Conservation (phyloP, 2,888 invertebrate genomes). For the Drosophila neonasuta region DNA sequence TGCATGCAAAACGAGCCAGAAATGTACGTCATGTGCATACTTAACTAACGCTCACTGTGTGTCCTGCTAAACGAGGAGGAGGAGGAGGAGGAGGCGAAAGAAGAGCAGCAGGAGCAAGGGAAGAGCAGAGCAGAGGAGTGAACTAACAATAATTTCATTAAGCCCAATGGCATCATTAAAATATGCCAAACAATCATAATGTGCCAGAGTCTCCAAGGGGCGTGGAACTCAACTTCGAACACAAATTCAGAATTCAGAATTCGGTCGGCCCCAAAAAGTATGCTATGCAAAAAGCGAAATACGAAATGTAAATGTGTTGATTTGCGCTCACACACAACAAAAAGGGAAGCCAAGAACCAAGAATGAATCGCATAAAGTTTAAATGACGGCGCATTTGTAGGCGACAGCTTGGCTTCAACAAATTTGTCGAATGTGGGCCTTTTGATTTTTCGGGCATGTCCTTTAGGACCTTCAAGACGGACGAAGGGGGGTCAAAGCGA, state of each 20-base stretch:
- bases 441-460: constrained; percentile 33
- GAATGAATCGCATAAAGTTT: constrained; percentile 31
- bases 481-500: background rate
- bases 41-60: constrained; percentile 39
- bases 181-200: constrained; percentile 75
- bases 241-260: background rate
- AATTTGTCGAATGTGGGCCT: constrained; percentile 25
- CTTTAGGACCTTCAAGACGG: background rate
- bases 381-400: constrained; percentile 51
- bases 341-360: background rate
- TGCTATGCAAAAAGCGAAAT: constrained; percentile 31
- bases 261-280: constrained; percentile 42
- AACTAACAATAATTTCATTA: constrained; percentile 77
- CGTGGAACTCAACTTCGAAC: constrained; percentile 5
- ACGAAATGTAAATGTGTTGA: constrained; percentile 57
- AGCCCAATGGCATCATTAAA: constrained; percentile 78
- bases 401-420: constrained; percentile 63
- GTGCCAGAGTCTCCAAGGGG: constrained; percentile 31
- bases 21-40: constrained; percentile 66
- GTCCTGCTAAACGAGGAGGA: background rate
- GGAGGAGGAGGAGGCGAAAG: background rate
- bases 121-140: background rate
- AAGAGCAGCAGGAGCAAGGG: too few species aligned
- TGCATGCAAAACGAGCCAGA: constrained; percentile 51
- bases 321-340: constrained; percentile 26